Base-by-base conservation (phyloP, 92 coral and sea anemone species). In the Epizoanthus rinbou region DNA sequence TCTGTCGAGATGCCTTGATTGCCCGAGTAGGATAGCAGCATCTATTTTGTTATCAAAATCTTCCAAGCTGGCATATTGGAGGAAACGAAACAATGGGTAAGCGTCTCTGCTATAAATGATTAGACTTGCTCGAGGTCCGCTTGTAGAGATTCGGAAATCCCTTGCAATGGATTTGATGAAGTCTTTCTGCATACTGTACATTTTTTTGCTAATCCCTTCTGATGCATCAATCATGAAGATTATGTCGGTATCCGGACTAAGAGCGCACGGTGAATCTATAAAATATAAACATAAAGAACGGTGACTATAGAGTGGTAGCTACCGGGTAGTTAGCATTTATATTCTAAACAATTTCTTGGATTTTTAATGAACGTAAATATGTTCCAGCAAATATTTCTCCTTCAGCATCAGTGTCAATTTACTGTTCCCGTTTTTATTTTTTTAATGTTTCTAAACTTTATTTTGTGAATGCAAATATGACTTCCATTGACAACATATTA, bases 151-250 rank as follows among this genome's bases (percentile, higher is more conserved):
- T 10, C 71, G 75, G 74, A 93, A 94, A 21, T 87, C 88, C 65
- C 92, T 86, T 37, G 89, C 88, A 33, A 94, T 83, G 60, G 86
- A 85, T 60, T 93, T 86, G 57, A 96, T 94, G 62, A 96, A 92
- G 64, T 80, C 73, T 81, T 96, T 96, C 80, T 94, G 93, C 57
- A 86, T 86, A 19, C 80, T 85, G 90, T 90, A 96, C 71, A 92
- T 92, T 25, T 59, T 63, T 31, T 79, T 70, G 11, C 97, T 92
- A 43, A 96, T 87, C 74, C 98, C 94, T 47, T 95, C 95, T 9
- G 99, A 96, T 31, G 98, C 95, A 78, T 96, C 99, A 92, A 96
- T 86, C 21, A 92, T 80, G 65, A 96, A 96, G 22, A 91, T 94
- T 4, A 96, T 88, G 70, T 96, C 99, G 41, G 95, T 35, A 33